phyloP scores from a whole-genome alignment of 2,797 vertebrate genomes.

The Microtus californicus region DNA sequence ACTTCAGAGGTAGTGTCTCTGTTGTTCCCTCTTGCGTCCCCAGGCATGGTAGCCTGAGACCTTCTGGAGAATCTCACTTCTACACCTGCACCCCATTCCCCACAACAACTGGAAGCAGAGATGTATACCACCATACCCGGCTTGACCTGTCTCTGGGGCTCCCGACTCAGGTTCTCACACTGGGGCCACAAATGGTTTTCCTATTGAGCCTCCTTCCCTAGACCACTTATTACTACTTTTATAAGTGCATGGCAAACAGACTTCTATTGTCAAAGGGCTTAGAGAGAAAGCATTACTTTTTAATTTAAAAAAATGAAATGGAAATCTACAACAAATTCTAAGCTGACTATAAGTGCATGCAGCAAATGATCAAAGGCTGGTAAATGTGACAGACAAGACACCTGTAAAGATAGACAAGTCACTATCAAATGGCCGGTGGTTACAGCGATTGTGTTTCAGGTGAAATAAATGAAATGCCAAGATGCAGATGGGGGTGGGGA shows the following conservation, averaged over 20 bases:
- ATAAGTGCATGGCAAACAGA: background rate
- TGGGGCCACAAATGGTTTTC: background rate
- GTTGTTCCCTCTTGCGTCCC: background rate
- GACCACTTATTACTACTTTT: background rate
- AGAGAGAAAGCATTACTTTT: background rate
- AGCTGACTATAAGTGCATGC: conserved; percentile 34
- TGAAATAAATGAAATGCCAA: conserved; percentile 20
- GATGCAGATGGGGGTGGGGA: background rate
- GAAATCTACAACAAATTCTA: background rate
- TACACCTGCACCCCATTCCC: rapidly evolving
- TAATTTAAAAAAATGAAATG: conserved; percentile 28
- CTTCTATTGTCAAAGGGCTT: background rate
- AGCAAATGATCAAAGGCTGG: conserved; percentile 33
- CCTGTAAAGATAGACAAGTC: background rate
- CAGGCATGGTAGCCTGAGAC: background rate
- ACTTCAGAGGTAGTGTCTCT: background rate
- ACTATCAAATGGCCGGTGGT: background rate
- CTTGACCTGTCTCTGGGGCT: background rate
- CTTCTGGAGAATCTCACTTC: background rate
- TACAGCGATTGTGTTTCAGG: background rate
- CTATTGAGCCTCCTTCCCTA: background rate
- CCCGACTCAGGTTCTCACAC: background rate
- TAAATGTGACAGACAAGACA: conserved; percentile 34
- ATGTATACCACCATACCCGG: rapidly evolving
- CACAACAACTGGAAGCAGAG: background rate